These are phyloP conservation scores for Spea hammondii DNA, from an alignment of 2,797 vertebrate species.

Conservation along the genomic window DNA sequence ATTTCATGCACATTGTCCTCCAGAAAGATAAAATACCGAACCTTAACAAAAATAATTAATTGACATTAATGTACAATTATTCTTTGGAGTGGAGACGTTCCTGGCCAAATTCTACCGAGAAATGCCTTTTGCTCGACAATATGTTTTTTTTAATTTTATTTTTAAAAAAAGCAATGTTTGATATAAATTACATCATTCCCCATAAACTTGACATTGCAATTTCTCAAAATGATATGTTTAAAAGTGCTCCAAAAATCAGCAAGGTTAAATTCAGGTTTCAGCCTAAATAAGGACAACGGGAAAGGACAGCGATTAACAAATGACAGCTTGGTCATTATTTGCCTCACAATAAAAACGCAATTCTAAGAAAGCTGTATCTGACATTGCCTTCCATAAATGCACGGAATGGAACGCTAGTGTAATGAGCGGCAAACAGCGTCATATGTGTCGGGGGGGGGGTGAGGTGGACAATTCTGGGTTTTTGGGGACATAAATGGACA, in stretches of 20 bases:
- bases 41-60: constrained; percentile 24
- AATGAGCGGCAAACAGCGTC: too few relatives aligned
- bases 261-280: constrained; percentile 23
- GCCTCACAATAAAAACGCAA: constrained; percentile 20
- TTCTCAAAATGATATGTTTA: constrained; percentile 44
- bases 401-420: too few relatives aligned
- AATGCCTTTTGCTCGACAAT: constrained; percentile 1
- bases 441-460: too few relatives aligned
- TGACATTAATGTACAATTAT: constrained; percentile 37
- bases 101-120: constrained; percentile 10
- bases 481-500: too few relatives aligned
- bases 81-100: constrained; percentile 9
- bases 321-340: constrained; percentile 15
- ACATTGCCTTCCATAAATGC: neutral
- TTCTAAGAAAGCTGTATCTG: constrained; percentile 4
- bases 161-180: constrained; percentile 17
- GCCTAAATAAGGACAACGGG: constrained; percentile 40
- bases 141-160: neutral
- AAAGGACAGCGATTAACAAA: constrained; percentile 1
- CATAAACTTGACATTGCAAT: constrained; percentile 43
- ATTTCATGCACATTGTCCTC: neutral
- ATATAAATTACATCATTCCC: constrained; percentile 43
- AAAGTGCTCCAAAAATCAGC: constrained; percentile 13
- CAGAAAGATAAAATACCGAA: constrained; percentile 5
- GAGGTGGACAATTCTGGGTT: too few relatives aligned